Evolutionary conservation across 2,888 invertebrate species (phyloP), one percentile per base, ranked within the genome.

Genomic region (Hetaerina titia): DNA sequence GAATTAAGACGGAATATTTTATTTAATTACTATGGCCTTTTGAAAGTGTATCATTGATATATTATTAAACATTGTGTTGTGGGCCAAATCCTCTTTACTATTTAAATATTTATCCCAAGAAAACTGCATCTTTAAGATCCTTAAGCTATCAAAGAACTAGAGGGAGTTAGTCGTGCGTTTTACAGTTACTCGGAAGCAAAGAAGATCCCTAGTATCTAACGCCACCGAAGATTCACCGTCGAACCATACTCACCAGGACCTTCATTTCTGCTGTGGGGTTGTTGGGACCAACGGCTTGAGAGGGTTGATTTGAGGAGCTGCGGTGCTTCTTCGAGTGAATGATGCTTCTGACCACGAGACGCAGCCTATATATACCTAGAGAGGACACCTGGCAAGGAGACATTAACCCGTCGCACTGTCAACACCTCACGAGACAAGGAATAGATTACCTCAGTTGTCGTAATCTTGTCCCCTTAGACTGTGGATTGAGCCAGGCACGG

Each of bases 221-320:
- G 45, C 45, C 45, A 45, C 45, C 45, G 45, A 45, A 45, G 45
- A 45, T 45, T 45, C 45, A 45, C 45, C 45, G 45, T 45, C 45
- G n/a, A 5, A 31, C 81, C 25, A 81, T 81, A 81, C 81, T 31
- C 15, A 81, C 81, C 25, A 81, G 81, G 81, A 81, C 81, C 81
- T 81, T 81, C 81, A 81, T 81, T 25, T 81, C 81, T 81, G 81
- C 81, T 19, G 81, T 69, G 11, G 31, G 31, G 81, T 25, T 81
- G 81, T 81, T 81, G 81, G 81, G 13, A 81, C 25, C 81, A 81
- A 81, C 81, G 81, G 81, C 81, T 81, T 81, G 81, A 81, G 81
- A 81, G 81, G 25, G 31, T 11, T 31, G 81, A 11, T 81, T 9
- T 31, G 81, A 81, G 25, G 81, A 31, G 81, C 81, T 81, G 81